Conservation (phyloP, 2,113 vertebrate species). For the Myrmecobius fasciatus region DNA sequence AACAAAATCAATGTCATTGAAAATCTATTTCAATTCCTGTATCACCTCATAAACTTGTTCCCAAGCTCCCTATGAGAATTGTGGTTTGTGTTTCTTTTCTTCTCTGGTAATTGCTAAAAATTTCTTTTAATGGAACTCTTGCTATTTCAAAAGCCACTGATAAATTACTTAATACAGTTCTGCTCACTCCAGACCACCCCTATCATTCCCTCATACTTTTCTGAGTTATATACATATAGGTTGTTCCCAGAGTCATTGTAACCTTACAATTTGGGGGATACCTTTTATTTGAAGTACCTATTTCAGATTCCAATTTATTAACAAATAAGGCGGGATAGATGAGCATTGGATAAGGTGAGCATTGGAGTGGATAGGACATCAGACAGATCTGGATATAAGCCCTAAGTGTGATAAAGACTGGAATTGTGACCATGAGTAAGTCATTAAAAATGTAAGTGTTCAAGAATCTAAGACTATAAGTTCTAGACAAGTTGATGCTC, state of each 20-base stretch:
- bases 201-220: constrained; percentile 9
- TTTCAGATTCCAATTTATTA: constrained; percentile 42
- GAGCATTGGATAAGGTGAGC: not conserved
- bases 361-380: not conserved
- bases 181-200: not conserved
- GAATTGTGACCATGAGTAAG: not conserved
- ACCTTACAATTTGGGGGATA: not conserved
- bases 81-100: constrained; percentile 74
- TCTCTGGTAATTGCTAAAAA: constrained; percentile 79
- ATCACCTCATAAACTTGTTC: constrained; percentile 68
- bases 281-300: constrained; percentile 32
- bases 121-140: constrained; percentile 71
- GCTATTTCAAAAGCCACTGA: constrained; percentile 69
- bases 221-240: constrained; percentile 44
- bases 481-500: not conserved
- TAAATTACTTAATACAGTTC: constrained; percentile 53
- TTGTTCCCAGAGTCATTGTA: not conserved
- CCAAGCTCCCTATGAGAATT: constrained; percentile 68
- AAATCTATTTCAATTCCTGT: constrained; percentile 68
- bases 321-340: not conserved
- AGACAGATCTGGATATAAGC: not conserved
- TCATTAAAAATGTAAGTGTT: not conserved
- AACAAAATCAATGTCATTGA: constrained; percentile 55
- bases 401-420: not conserved
- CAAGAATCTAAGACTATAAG: not conserved